Evolutionary conservation across 2,797 vertebrate genomes (phyloP).

Genomic region (Myotis pilosus): DNA sequence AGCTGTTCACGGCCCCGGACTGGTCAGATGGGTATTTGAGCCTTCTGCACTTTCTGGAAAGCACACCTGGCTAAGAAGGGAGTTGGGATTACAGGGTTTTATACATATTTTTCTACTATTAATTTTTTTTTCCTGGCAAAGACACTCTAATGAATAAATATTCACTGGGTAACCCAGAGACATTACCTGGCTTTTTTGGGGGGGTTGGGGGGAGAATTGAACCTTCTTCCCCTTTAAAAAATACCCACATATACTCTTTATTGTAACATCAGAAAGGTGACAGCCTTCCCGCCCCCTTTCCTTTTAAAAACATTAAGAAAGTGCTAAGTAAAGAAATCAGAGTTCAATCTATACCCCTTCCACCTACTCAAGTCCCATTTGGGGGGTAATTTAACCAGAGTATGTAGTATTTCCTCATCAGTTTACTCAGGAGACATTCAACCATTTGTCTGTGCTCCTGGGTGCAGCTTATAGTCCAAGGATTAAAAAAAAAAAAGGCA

Average conservation of each 20-base stretch:
- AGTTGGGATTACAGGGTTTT: background rate
- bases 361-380: background rate
- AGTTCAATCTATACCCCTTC: background rate
- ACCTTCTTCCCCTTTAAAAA: constrained; percentile 41
- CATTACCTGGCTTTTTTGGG: constrained; percentile 51
- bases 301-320: constrained; percentile 14
- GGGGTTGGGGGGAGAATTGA: background rate
- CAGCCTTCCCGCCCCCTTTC: background rate
- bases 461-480: background rate
- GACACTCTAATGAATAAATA: background rate
- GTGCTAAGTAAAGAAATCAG: background rate
- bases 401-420: background rate
- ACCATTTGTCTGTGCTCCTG: background rate
- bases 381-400: background rate
- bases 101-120: background rate
- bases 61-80: background rate
- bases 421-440: background rate
- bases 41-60: constrained; percentile 30
- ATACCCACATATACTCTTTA: background rate
- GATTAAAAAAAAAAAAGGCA: background rate
- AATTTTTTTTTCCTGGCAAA: constrained; percentile 30
- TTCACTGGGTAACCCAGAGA: background rate
- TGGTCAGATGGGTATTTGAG: background rate
- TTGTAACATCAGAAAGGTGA: constrained; percentile 46
- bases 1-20: background rate